phyloP scores from a whole-genome alignment of 2,888 invertebrate species.

The Drosophila prolongata region DNA sequence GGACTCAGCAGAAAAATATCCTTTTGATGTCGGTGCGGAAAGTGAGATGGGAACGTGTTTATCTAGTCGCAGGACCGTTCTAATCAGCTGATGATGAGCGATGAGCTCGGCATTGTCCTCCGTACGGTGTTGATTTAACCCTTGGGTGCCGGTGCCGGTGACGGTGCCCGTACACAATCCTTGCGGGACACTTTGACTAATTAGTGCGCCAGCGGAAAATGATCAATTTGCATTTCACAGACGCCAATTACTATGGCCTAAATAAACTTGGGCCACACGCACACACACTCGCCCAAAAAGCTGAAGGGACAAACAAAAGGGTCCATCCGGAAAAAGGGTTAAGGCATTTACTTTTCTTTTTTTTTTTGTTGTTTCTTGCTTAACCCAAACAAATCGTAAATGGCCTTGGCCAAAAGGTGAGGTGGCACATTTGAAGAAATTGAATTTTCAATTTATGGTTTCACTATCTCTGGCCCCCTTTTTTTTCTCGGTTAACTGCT shows the following conservation, averaged over 20 bases:
- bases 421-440: constrained; percentile 67
- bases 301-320: constrained; percentile 14
- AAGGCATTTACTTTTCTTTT: background rate
- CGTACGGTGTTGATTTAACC: constrained; percentile 65
- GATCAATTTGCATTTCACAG: constrained; percentile 77
- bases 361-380: background rate
- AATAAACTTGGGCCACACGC: constrained; percentile 29
- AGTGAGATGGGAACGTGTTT: constrained; percentile 56
- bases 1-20: constrained; percentile 62
- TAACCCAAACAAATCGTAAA: constrained; percentile 78
- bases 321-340: constrained; percentile 32
- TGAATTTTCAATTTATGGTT: constrained; percentile 80
- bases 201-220: constrained; percentile 75
- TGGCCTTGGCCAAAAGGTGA: constrained; percentile 26
- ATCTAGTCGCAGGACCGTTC: constrained; percentile 47
- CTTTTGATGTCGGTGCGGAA: constrained; percentile 76
- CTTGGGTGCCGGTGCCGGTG: constrained; percentile 40
- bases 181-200: constrained; percentile 75
- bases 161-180: constrained; percentile 14
- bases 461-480: constrained; percentile 69
- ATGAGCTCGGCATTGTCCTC: constrained; percentile 36
- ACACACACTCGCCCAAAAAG: constrained; percentile 26
- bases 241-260: constrained; percentile 44
- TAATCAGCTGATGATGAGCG: constrained; percentile 48
- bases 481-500: constrained; percentile 62